Conservation (phyloP, 2,113 vertebrate genomes). For the Xiphophorus hellerii region DNA sequence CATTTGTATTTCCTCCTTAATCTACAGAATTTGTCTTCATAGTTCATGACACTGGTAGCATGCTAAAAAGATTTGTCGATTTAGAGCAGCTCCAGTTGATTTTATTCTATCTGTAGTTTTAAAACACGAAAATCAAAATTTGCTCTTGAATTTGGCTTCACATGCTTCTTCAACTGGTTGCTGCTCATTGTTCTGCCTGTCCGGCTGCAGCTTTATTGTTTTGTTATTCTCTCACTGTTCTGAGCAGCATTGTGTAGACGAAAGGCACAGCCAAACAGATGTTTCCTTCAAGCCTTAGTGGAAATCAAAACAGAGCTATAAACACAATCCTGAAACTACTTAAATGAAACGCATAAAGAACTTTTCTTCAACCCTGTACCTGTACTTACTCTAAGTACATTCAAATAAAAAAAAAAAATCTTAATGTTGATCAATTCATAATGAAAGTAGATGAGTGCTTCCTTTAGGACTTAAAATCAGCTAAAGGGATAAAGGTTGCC, state of each 20-base stretch:
- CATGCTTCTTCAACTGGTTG: not conserved
- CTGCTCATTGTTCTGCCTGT: constrained; percentile 2
- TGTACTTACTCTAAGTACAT: too few species aligned
- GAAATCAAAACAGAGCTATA: constrained; percentile 1
- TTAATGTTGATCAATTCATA: not conserved
- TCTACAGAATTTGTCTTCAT: not conserved
- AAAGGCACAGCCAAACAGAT: not conserved
- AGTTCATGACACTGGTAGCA: not conserved
- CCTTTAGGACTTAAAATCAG: not conserved
- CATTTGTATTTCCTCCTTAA: not conserved
- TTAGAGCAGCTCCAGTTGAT: not conserved
- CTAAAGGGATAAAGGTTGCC: not conserved
- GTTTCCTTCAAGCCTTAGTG: constrained; percentile 2
- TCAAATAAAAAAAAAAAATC: too few species aligned
- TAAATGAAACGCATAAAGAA: not conserved
- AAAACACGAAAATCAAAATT: not conserved
- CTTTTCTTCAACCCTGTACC: not conserved
- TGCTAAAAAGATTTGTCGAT: not conserved
- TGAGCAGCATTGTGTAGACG: not conserved
- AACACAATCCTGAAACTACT: not conserved
- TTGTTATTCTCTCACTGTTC: constrained; percentile 4
- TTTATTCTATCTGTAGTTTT: not conserved
- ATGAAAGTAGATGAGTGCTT: not conserved
- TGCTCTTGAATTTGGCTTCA: not conserved
- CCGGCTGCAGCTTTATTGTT: not conserved